A percentile compares a stretch with the other conserved stretches of the same genome.
These are phyloP conservation scores for Forbesichthys agassizii DNA, from an alignment of 2,113 vertebrate genomes.

Conservation along the genomic window DNA sequence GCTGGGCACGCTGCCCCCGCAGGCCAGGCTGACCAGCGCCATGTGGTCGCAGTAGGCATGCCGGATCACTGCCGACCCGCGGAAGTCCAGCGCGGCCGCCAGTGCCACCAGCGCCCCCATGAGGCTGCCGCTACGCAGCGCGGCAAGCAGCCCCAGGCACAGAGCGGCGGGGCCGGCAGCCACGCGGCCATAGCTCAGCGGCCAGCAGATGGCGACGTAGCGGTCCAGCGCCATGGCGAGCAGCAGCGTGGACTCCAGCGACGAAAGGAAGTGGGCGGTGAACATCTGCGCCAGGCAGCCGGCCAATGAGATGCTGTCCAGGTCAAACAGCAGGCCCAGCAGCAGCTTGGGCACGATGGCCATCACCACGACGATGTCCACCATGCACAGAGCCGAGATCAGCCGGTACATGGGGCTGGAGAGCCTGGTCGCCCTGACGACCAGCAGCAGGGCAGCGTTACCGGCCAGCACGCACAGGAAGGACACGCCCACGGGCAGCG, in stretches of 20 bases:
- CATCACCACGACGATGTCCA: conserved; percentile 63
- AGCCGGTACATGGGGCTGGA: conserved; percentile 79
- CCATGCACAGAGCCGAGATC: conserved; percentile 68
- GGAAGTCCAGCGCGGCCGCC: conserved; percentile 70
- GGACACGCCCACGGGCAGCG: conserved; percentile 48
- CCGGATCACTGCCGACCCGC: conserved; percentile 62
- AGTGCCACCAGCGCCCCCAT: conserved; percentile 69
- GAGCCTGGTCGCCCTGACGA: conserved; percentile 59
- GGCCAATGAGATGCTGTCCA: conserved; percentile 63
- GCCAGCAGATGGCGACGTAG: conserved; percentile 77
- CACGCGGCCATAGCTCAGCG: conserved; percentile 68
- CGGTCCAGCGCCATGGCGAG: conserved; percentile 79
- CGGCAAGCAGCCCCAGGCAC: conserved; percentile 59
- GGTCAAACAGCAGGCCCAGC: conserved; percentile 58
- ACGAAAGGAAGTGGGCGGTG: conserved; percentile 77
- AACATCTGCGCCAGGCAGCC: conserved; percentile 83
- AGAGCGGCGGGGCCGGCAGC: conserved; percentile 35
- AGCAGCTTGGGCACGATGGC: conserved; percentile 73
- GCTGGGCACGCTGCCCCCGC: conserved; percentile 53
- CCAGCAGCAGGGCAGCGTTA: conserved; percentile 53
- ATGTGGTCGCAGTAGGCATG: conserved; percentile 82
- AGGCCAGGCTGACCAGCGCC: conserved; percentile 77
- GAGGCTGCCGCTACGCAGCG: conserved; percentile 69
- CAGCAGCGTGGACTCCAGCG: conserved; percentile 74
- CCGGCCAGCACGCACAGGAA: conserved; percentile 63